Evolutionary conservation across 2,797 vertebrate species (phyloP), one percentile per base, ranked within the genome.

Genomic region (Falco cherrug): DNA sequence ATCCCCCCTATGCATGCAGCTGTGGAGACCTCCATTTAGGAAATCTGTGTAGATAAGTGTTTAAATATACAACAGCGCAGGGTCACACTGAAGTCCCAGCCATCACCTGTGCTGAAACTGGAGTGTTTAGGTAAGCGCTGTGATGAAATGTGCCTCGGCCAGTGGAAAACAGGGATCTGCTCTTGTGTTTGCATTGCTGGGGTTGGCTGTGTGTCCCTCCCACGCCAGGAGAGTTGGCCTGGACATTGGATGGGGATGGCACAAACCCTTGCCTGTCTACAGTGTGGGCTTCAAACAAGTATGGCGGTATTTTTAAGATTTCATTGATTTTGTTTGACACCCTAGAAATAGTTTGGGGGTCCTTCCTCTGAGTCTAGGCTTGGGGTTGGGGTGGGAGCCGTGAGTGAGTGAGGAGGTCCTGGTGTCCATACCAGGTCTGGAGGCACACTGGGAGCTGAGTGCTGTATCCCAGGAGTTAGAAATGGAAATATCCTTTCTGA

Each of bases 101-200:
- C 13, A 25, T 15, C 16, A 45, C 9, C 33, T 3, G 5, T 33
- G 21, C 21, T 85, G 61, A 75, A 81, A 51, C 35, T 54, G 35
- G 25, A 33, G 11, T 5, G 2, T 0, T 0, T 19, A 43, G 48
- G 17, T 54, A 45, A 78, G 37, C 22, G 2, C 22, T 24, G 45
- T 54, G 56, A 39, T 41, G 54, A 43, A 29, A 35, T 0, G 3
- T 76, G 61, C 28, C 47, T 76, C 2, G 3, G 65, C 24, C 61
- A 45, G 29, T 29, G 86, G 14, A 45, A 76, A 73, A 50, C 21
- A 59, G 26, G 21, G 6, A 0, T 59, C 24, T 3, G 1, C 37
- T 71, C 60, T 68, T 1, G 1, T 45, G 45, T 10, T 31, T 3
- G 1, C 21, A 3, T 0, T 13, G 50, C 29, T 93, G 60, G 15